Evolutionary conservation across 2,888 invertebrate genomes (phyloP).

Genomic region (Dynastes grantii): DNA sequence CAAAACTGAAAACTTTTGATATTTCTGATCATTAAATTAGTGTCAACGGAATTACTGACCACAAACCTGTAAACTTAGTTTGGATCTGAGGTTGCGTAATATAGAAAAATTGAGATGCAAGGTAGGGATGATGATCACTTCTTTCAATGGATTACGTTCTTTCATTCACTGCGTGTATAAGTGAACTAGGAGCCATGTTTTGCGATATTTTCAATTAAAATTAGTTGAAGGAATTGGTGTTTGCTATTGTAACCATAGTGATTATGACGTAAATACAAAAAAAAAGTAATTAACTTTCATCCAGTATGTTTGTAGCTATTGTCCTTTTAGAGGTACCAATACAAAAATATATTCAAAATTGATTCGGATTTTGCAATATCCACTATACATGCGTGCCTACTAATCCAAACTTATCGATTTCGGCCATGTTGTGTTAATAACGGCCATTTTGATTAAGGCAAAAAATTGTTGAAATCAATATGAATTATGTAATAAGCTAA

Average conservation of each 20-base stretch:
- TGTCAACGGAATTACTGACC: too few relatives aligned
- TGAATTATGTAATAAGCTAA: background rate
- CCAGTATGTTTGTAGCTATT: background rate
- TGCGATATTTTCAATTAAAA: too few relatives aligned
- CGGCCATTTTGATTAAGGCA: conserved; percentile 62
- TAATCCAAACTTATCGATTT: conserved; percentile 56
- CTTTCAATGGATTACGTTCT: too few relatives aligned
- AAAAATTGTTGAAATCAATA: conserved; percentile 34
- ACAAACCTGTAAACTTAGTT: too few relatives aligned
- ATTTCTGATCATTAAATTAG: too few relatives aligned
- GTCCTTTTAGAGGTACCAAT: background rate
- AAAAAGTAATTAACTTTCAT: background rate
- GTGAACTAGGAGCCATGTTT: too few relatives aligned
- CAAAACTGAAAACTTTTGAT: too few relatives aligned
- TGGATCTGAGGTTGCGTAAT: too few relatives aligned
- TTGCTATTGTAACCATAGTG: background rate
- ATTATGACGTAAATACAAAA: conserved; percentile 6
- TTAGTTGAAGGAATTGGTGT: background rate
- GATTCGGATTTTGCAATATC: background rate
- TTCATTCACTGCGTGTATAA: too few relatives aligned
- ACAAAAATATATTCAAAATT: background rate
- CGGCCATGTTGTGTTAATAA: conserved; percentile 63
- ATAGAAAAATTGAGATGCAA: too few relatives aligned
- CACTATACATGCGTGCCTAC: background rate
- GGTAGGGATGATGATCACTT: too few relatives aligned